Evolutionary conservation across 2,797 vertebrate genomes (phyloP), one percentile per base, ranked within the genome.

Genomic region (Gambusia yucatana): DNA sequence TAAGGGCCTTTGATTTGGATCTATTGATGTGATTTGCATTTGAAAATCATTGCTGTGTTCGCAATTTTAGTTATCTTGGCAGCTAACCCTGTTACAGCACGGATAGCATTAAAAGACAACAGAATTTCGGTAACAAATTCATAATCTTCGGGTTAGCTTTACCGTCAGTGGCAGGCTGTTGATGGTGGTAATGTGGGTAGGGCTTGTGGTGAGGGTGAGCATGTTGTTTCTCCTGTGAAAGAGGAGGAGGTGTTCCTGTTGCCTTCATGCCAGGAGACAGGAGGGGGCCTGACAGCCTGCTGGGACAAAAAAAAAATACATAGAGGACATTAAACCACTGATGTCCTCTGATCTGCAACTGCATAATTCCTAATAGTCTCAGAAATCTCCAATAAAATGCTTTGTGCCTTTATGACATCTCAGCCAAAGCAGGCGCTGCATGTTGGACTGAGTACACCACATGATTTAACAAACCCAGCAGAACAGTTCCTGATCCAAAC

Each of bases 201-300:
- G 95, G 88, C 92, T 98, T 97, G 85, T 96, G 96, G 77, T 97
- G 94, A 1, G 91, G 85, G 87, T 96, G 92, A 83, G 96, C 95
- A 20, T 97, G 95, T 88, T 97, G 97, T 86, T 97, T 97, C 91
- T 97, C 97, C 93, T 97, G 44, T 33, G 77, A 33, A 61, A 95
- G 87, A 61, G 95, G 91, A 33, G 95, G 89, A 20, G 97, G 95
- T 9, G 97, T 96, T 65, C 95, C 95, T 0, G 96, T 88, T 17
- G 95, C 95, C 92, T 98, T 98, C 95, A 98, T 95, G 83, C 97
- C 95, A 1, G 97, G 96, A 72, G 97, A 95, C 82, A 98, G 92
- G 77, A 97, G 92, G 78, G 95, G 91, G 46, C 95, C 94, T 7
- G 96, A 95, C 84, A 97, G 92, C 91, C 98, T 99, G 93, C 65